Evolutionary conservation across 1,140 invertebrate species (phyloP).

Genomic region (Ephestia elutella): DNA sequence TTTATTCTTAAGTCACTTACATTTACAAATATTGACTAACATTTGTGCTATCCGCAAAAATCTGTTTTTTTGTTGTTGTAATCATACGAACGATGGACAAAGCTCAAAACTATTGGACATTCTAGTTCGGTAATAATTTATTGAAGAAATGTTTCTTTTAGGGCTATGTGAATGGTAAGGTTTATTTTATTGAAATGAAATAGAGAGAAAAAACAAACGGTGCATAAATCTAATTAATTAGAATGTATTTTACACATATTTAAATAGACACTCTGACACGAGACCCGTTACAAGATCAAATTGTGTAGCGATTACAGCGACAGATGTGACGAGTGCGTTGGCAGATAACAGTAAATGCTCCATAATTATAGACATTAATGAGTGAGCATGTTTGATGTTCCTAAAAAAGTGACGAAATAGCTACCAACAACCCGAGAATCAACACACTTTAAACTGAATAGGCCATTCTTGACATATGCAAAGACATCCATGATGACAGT

Average conservation of each 20-base stretch:
- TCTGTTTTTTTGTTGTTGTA: too few species aligned
- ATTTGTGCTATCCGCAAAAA: too few species aligned
- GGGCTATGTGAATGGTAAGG: too few species aligned
- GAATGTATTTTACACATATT: constrained; percentile 28
- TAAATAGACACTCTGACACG: constrained; percentile 37
- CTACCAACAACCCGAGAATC: neutral
- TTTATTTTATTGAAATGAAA: too few species aligned
- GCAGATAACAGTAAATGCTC: constrained; percentile 17
- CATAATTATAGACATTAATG: constrained; percentile 2
- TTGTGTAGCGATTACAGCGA: constrained; percentile 35
- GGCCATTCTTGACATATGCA: neutral
- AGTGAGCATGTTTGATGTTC: neutral
- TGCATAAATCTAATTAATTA: too few species aligned
- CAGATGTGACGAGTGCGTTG: constrained; percentile 18
- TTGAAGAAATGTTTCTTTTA: too few species aligned
- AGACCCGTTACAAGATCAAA: constrained; percentile 50
- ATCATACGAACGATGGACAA: too few species aligned
- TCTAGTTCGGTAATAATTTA: too few species aligned
- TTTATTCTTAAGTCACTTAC: too few species aligned
- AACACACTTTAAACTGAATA: neutral
- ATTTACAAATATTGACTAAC: too few species aligned
- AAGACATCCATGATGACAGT: neutral
- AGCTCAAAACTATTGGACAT: too few species aligned
- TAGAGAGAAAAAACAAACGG: too few species aligned
- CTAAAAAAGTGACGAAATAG: constrained; percentile 1